Evolutionary conservation across 2,888 invertebrate genomes (phyloP).

Genomic region (Perizoma affinitatum): DNA sequence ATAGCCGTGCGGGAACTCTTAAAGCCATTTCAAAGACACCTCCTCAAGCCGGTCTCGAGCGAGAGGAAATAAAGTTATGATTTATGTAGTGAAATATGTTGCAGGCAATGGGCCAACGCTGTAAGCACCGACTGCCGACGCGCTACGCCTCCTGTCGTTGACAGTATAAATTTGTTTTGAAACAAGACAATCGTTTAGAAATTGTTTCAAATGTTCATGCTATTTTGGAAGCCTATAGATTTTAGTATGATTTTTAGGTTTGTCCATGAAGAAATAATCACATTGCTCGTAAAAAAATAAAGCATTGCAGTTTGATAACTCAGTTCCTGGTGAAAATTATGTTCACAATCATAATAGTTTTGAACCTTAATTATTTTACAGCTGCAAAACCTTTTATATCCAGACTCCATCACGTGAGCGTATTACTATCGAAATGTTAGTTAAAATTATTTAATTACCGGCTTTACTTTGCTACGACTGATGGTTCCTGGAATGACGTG

Average conservation of each 20-base stretch:
- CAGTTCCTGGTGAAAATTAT: too few species aligned
- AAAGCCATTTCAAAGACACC: constrained; percentile 79
- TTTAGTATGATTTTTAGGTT: too few species aligned
- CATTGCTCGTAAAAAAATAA: too few species aligned
- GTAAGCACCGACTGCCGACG: constrained; percentile 49
- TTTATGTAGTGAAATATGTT: constrained; percentile 82
- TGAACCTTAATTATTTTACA: too few species aligned
- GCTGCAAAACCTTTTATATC: too few species aligned
- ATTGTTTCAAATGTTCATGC: constrained; percentile 49
- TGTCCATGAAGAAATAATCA: too few species aligned
- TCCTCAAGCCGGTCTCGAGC: constrained; percentile 65
- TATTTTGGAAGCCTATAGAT: background rate
- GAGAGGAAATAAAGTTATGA: constrained; percentile 83
- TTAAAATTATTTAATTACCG: constrained; percentile 62
- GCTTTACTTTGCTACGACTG: constrained; percentile 51
- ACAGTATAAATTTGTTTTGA: constrained; percentile 64
- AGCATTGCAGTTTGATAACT: too few species aligned
- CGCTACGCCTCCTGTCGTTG: constrained; percentile 62
- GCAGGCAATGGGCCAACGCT: constrained; percentile 58
- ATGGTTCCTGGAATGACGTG: constrained; percentile 45
- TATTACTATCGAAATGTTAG: constrained; percentile 39
- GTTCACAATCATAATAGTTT: too few species aligned
- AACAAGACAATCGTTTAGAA: constrained; percentile 62
- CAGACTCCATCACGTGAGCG: background rate
- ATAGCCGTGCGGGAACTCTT: constrained; percentile 66